Evolutionary conservation across 2,797 vertebrate genomes (phyloP).

Genomic region (Centroberyx gerrardi): DNA sequence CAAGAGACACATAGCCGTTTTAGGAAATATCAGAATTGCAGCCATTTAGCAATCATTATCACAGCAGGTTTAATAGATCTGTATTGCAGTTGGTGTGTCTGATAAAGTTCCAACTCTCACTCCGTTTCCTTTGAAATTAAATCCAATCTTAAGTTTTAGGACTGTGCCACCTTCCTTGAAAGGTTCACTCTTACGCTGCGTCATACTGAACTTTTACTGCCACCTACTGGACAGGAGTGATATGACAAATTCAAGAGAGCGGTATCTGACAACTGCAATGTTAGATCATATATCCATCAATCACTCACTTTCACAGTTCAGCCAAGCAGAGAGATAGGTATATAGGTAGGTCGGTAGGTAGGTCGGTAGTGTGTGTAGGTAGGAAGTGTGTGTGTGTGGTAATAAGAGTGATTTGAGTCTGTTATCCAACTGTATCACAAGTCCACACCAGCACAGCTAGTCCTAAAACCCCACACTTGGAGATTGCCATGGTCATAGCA

Average conservation of each 20-base stretch:
- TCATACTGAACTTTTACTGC: conserved; percentile 35
- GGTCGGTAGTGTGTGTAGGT: neutral
- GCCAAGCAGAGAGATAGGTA: conserved; percentile 50
- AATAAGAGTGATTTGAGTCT: conserved; percentile 21
- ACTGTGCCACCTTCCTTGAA: too few species aligned
- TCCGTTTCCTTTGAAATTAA: neutral
- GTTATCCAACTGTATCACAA: conserved; percentile 39
- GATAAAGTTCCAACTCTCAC: neutral
- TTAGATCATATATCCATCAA: conserved; percentile 43
- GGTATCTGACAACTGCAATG: conserved; percentile 63
- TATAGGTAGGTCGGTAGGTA: conserved; percentile 20
- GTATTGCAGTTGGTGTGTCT: conserved; percentile 66
- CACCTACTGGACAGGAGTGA: conserved; percentile 54
- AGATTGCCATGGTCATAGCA: conserved; percentile 78
- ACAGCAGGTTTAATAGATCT: conserved; percentile 59
- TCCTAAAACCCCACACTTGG: conserved; percentile 51
- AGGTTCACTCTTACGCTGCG: too few species aligned
- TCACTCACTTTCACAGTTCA: conserved; percentile 27
- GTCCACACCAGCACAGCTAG: conserved; percentile 44
- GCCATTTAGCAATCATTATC: conserved; percentile 23
- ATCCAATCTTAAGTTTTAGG: neutral
- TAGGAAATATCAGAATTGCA: conserved; percentile 37
- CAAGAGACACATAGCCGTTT: conserved; percentile 9
- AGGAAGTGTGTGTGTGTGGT: conserved; percentile 19
- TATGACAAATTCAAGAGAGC: neutral